phyloP scores from a whole-genome alignment of 2,888 invertebrate species.

The Epistrophella euchroma region DNA sequence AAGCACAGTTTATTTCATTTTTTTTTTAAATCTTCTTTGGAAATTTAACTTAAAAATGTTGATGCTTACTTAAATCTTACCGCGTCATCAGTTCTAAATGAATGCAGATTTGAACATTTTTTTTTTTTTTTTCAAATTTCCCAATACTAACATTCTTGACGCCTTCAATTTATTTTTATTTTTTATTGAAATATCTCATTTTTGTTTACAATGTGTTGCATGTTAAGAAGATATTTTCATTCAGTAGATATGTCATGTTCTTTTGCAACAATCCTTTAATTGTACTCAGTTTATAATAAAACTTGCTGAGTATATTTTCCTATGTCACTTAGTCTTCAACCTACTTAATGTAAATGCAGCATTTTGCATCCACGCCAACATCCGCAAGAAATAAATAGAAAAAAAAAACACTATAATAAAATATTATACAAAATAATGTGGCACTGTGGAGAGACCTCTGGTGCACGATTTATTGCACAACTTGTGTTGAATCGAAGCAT shows the following conservation, averaged over 20 bases:
- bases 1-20: neutral
- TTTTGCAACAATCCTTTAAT: conserved; percentile 31
- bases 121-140: neutral
- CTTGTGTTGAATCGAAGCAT: conserved; percentile 69
- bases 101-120: too few species aligned
- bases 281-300: neutral
- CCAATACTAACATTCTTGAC: neutral
- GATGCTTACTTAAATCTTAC: neutral
- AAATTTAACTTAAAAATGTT: too few species aligned
- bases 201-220: neutral
- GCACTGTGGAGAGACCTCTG: conserved; percentile 82
- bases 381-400: conserved; percentile 27
- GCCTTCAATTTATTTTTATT: neutral
- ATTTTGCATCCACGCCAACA: conserved; percentile 59
- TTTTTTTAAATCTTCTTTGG: too few species aligned
- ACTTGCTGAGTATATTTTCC: neutral
- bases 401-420: conserved; percentile 23
- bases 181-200: neutral
- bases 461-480: conserved; percentile 83
- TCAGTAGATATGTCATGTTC: neutral
- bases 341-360: conserved; percentile 27
- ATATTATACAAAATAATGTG: conserved; percentile 76
- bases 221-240: neutral
- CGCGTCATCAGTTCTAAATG: neutral
- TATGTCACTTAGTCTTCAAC: conserved; percentile 8